These are phyloP conservation scores for Cottoperca gobio DNA, from an alignment of 2,797 vertebrate genomes.

Conservation along the genomic window DNA sequence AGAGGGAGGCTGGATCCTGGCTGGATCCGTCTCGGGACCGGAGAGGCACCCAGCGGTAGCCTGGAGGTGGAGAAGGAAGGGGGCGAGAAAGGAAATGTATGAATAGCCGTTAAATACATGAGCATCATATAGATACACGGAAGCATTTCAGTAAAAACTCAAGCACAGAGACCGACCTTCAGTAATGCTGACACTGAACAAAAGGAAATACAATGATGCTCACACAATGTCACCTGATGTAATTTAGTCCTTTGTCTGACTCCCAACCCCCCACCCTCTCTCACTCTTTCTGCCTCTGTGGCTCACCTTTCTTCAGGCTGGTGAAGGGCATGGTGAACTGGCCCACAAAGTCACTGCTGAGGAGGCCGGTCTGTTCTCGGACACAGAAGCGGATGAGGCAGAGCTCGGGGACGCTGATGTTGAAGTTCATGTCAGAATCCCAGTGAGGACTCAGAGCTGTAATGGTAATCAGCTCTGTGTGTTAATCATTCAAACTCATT, in stretches of 20 bases:
- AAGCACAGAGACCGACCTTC: constrained; percentile 34
- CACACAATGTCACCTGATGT: constrained; percentile 58
- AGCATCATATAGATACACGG: constrained; percentile 8
- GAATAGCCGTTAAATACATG: constrained; percentile 23
- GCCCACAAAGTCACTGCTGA: constrained; percentile 87
- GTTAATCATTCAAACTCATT: background rate
- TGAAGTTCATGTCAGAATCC: constrained; percentile 87
- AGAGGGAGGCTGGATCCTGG: constrained; percentile 87
- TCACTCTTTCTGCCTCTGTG: background rate
- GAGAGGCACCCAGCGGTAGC: constrained; percentile 89
- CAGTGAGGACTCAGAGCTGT: constrained; percentile 88
- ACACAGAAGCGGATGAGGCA: constrained; percentile 89
- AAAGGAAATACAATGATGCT: constrained; percentile 53
- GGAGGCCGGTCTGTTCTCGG: constrained; percentile 80
- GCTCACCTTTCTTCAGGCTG: constrained; percentile 90
- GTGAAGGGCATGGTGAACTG: constrained; percentile 90
- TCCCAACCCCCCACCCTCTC: background rate
- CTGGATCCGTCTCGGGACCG: constrained; percentile 79
- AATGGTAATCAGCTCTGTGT: constrained; percentile 8
- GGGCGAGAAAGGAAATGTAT: constrained; percentile 30
- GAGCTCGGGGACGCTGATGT: constrained; percentile 86
- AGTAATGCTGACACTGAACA: constrained; percentile 65
- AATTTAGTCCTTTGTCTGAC: constrained; percentile 39
- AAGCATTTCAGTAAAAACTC: constrained; percentile 16
- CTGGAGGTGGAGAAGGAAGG: constrained; percentile 74